phyloP scores from a whole-genome alignment of 1,140 invertebrate species.

The Drosophila fuyamai region DNA sequence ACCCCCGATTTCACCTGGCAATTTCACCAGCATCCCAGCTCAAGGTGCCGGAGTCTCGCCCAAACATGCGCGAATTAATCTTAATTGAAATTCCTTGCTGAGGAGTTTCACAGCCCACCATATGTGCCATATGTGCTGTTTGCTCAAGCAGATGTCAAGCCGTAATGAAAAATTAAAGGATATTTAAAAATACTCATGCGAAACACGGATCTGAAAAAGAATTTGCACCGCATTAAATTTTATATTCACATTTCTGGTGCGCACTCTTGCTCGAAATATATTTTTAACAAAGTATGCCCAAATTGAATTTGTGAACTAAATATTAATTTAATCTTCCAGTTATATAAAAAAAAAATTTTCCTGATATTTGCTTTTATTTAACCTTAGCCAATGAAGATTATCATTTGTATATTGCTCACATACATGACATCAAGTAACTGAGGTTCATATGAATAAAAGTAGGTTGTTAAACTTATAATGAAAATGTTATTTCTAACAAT shows the following conservation, averaged over 20 bases:
- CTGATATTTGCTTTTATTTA: too few species aligned
- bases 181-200: slow-evolving; percentile 71
- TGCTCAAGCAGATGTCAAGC: slow-evolving; percentile 26
- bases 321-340: too few species aligned
- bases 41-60: slow-evolving; percentile 25
- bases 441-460: too few species aligned
- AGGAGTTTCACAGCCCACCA: slow-evolving; percentile 32
- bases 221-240: slow-evolving; percentile 69
- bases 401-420: too few species aligned
- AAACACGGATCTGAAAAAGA: slow-evolving; percentile 45
- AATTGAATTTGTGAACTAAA: too few species aligned
- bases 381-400: too few species aligned
- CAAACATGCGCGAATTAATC: slow-evolving; percentile 80
- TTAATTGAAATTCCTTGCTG: slow-evolving; percentile 81
- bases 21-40: slow-evolving; percentile 1
- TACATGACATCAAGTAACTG: too few species aligned
- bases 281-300: too few species aligned
- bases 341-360: too few species aligned
- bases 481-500: too few species aligned
- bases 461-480: too few species aligned
- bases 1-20: slow-evolving; percentile 31
- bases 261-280: background rate
- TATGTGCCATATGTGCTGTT: slow-evolving; percentile 57
- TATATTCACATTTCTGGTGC: slow-evolving; percentile 35
- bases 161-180: slow-evolving; percentile 70